These are phyloP conservation scores for Argyrosomus regius DNA, from an alignment of 2,797 vertebrate species.

Conservation along the genomic window DNA sequence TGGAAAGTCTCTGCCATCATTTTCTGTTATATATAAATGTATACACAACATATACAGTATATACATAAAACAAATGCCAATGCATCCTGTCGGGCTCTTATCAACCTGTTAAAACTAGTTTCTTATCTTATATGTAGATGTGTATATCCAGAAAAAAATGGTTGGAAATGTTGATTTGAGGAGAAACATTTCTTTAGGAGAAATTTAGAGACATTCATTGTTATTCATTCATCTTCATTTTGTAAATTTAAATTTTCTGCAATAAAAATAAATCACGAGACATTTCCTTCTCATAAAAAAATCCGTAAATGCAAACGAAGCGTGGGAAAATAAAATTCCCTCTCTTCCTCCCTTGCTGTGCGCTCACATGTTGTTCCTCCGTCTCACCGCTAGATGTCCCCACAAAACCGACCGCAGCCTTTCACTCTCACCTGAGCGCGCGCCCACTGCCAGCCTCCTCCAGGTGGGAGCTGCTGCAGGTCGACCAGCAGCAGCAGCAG, in stretches of 20 bases:
- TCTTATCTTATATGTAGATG: neutral
- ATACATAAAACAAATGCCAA: no score
- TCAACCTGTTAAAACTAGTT: no score
- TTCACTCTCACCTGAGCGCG: conserved; percentile 70
- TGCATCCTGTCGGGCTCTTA: no score
- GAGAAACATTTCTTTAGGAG: neutral
- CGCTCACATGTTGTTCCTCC: neutral
- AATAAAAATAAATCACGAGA: neutral
- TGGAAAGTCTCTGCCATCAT: no score
- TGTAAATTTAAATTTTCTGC: no score
- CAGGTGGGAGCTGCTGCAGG: conserved; percentile 72
- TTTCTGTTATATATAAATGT: no score
- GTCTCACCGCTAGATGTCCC: conserved; percentile 71
- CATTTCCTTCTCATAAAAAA: neutral
- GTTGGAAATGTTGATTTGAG: neutral
- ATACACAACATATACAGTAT: no score
- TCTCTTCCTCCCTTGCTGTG: neutral
- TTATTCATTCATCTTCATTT: no score
- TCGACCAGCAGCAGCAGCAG: neutral
- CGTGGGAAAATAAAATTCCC: neutral
- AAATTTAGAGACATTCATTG: no score
- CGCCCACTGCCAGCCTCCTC: conserved; percentile 49
- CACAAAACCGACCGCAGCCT: conserved; percentile 6
- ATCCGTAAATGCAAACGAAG: neutral
- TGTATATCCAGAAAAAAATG: neutral